phyloP scores from a whole-genome alignment of 1,140 invertebrate species.

The Drosophila azteca region DNA sequence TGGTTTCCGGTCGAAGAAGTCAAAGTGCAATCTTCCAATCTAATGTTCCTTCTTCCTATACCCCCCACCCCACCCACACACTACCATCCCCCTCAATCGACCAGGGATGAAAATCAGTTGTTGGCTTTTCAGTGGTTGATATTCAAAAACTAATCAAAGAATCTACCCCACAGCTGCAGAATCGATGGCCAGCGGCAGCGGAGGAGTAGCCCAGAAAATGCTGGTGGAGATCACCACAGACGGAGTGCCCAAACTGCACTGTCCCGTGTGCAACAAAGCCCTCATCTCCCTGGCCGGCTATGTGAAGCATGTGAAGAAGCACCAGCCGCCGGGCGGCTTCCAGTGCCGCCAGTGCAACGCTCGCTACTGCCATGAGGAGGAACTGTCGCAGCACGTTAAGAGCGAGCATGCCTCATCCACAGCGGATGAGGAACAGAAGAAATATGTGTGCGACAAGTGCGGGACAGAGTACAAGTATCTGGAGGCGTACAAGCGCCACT shows the following conservation, averaged over 20 bases:
- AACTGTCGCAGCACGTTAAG: conserved; percentile 65
- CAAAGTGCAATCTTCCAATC: conserved; percentile 45
- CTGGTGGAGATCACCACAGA: conserved; percentile 78
- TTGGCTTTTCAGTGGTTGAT: conserved; percentile 47
- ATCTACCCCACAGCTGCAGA: conserved; percentile 28
- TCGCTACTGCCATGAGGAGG: conserved; percentile 65
- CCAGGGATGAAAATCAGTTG: conserved; percentile 17
- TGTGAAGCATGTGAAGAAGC: conserved; percentile 81
- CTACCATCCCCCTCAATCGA: conserved; percentile 2
- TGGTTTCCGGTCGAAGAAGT: conserved; percentile 8
- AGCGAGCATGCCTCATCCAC: conserved; percentile 38
- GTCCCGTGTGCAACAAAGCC: conserved; percentile 78
- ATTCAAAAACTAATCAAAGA: conserved; percentile 1
- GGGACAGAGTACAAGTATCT: conserved; percentile 79
- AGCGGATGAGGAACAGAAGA: conserved; percentile 39
- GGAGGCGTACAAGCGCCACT: conserved; percentile 72
- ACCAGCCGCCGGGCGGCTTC: conserved; percentile 79
- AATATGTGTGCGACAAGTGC: conserved; percentile 77
- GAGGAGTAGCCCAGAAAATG: conserved; percentile 53
- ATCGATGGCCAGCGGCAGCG: conserved; percentile 42
- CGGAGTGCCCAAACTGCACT: conserved; percentile 75
- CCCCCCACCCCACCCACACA: conserved; percentile 6
- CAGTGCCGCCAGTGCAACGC: conserved; percentile 68
- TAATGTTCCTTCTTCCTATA: conserved; percentile 40
- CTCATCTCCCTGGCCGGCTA: conserved; percentile 72